These are phyloP conservation scores for Paedocypris sp. DNA, from an alignment of 2,113 vertebrate species.

Conservation along the genomic window DNA sequence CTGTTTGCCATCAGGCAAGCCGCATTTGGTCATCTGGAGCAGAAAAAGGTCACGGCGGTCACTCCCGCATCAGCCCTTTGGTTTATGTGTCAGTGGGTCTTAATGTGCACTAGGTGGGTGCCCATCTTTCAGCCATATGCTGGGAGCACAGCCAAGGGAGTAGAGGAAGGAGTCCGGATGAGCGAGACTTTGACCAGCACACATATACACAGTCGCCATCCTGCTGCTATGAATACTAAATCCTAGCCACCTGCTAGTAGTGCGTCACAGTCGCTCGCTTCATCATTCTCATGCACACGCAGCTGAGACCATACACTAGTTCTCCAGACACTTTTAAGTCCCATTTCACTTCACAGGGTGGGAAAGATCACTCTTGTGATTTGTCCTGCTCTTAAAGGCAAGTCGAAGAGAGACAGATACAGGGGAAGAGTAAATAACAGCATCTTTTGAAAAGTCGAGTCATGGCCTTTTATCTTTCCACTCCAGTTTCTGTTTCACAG, in stretches of 20 bases:
- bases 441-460: slow-evolving; percentile 13
- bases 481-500: slow-evolving; percentile 10
- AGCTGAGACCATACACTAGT: background rate
- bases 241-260: slow-evolving; percentile 17
- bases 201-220: slow-evolving; percentile 17
- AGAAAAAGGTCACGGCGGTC: background rate
- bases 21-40: background rate
- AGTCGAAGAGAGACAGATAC: background rate
- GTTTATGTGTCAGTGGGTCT: slow-evolving; percentile 39
- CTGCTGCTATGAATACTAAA: slow-evolving; percentile 14
- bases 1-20: background rate
- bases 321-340: background rate
- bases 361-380: background rate
- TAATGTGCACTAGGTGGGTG: slow-evolving; percentile 41
- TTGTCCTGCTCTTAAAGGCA: background rate
- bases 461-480: slow-evolving; percentile 28
- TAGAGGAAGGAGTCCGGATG: slow-evolving; percentile 25
- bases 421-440: slow-evolving; percentile 2
- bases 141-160: slow-evolving; percentile 46
- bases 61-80: background rate
- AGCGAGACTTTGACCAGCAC: slow-evolving; percentile 1
- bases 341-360: slow-evolving; percentile 4
- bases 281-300: background rate
- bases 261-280: slow-evolving; percentile 9
- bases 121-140: slow-evolving; percentile 51